Base-by-base conservation (phyloP, 2,113 vertebrate species). In the Trichechus manatus region DNA sequence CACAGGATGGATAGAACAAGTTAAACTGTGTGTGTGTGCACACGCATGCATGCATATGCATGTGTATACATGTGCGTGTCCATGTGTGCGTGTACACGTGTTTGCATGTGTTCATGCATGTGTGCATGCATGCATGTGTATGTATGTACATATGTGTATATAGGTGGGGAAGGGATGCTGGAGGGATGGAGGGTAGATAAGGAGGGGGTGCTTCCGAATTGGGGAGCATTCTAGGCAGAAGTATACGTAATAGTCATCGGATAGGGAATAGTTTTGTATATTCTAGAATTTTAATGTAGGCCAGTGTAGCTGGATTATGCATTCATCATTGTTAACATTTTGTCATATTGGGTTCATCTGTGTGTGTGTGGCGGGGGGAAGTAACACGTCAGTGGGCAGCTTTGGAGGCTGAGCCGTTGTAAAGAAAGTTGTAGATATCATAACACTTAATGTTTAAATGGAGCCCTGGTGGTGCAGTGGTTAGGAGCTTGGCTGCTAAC, bases 1-100 rank as follows among this genome's bases (percentile, higher is more conserved):
- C 15, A 1, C 4, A 0, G 13, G 9, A 1, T 9, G 6, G 63
- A 31, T 1, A 2, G 9, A 0, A n/a, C 63, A 44, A 14, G 70
- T 53, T 33, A 0, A 42, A 25, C 29, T 19, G 53, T 42, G n/a
- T 20, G 5, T 33, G 4, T n/a, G 6, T 29, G 39, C 8, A 68
- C 9, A 11, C n/a, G 68, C 31, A 9, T 72, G 70, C 11, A 14
- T 36, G 70, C n/a, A 13, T 22, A 27, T 72, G 70, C 33, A 19
- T 36, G n/a, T 36, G 15, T 23, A 22, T 36, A 9, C n/a, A 33
- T 29, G 36, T 27, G 15, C 27, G 72, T 6, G 23, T 74, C 6
- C 70, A 36, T n/a, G 70, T 72, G 5, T 72, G 70, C 36, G 70
- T 36, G 33, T 72, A 17, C 25, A 63, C 13, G 50, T 53, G 63